Base-by-base conservation (phyloP, 2,888 invertebrate genomes). In the Oegoconia quadripuncta region DNA sequence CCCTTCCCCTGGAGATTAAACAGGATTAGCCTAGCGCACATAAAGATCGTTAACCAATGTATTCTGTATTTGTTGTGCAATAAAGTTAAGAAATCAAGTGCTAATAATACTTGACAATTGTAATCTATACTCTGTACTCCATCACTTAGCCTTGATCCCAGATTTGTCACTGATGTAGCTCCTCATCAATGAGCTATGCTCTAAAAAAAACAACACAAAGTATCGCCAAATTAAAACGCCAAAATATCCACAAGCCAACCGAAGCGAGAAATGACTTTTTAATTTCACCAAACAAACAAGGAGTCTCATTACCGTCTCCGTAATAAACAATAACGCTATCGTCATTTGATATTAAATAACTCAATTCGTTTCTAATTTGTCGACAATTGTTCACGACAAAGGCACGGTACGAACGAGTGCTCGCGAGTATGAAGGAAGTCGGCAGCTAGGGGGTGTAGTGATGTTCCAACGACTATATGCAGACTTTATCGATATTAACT, bases 301-400 rank as follows among this genome's bases (percentile, higher is more conserved):
- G 50, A 50, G 52, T 44, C 55, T 59, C 50, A 59, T 61, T 59
- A 64, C 51, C 41, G 54, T 34, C 39, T 35, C 31, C 30, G 47
- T 73, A 68, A 74, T 74, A 77, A 69, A 82, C 81, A 81, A 80
- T 81, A 75, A 77, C 67, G 63, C 59, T 71, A 77, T 80, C 76
- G 74, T 75, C 72, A 64, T 74, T 74, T 74, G 80, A 83, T 86
- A 84, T 83, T 84, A 83, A 87, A 82, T 86, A 87, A 87, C 86
- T 87, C 86, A 83, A 87, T 87, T 86, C 84, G 70, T 84, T 86
- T 86, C 83, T 86, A 87, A 87, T 87, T 87, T 87, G 86, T 79
- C 86, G 80, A 87, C 87, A 82, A 87, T 87, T 87, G 86, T 87
- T 78, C 79, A 75, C 81, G 84, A 87, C 87, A 86, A 84, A 86